phyloP scores from a whole-genome alignment of 2,888 invertebrate genomes.

The Acrocyrtus sp. region DNA sequence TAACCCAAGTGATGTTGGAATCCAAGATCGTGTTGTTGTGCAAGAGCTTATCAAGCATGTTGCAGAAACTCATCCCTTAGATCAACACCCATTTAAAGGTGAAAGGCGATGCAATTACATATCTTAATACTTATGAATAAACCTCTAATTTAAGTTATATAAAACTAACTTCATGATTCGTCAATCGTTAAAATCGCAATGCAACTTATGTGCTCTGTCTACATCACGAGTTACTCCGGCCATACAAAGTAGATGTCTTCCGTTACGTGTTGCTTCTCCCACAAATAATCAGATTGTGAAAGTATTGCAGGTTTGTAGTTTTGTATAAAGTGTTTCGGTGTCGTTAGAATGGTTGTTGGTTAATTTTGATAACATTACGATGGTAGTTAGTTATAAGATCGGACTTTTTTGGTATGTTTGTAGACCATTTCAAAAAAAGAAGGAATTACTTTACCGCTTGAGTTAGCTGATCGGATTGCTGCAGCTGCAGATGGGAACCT shows the following conservation, averaged over 20 bases:
- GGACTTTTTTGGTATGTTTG: too few species aligned
- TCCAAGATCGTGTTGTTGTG: conserved; percentile 94
- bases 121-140: not conserved
- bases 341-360: too few species aligned
- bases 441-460: conserved; percentile 78
- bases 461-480: conserved; percentile 81
- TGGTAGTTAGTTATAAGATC: too few species aligned
- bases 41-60: conserved; percentile 98
- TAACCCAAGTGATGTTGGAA: conserved; percentile 97
- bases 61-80: conserved; percentile 95
- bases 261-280: conserved; percentile 92
- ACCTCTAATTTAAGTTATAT: not conserved
- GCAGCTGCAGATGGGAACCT: conserved; percentile 87
- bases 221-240: conserved; percentile 97
- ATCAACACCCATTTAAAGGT: conserved; percentile 95
- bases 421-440: conserved; percentile 83
- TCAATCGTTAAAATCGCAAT: too few species aligned
- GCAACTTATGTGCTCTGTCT: conserved; percentile 94
- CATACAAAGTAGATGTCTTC: conserved; percentile 93
- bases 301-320: conserved; percentile 69
- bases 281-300: conserved; percentile 77
- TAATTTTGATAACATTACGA: too few species aligned
- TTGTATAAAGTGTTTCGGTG: too few species aligned
- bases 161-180: not conserved
- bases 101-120: too few species aligned